phyloP scores from a whole-genome alignment of 2,888 invertebrate genomes.

The Aquatica leii region DNA sequence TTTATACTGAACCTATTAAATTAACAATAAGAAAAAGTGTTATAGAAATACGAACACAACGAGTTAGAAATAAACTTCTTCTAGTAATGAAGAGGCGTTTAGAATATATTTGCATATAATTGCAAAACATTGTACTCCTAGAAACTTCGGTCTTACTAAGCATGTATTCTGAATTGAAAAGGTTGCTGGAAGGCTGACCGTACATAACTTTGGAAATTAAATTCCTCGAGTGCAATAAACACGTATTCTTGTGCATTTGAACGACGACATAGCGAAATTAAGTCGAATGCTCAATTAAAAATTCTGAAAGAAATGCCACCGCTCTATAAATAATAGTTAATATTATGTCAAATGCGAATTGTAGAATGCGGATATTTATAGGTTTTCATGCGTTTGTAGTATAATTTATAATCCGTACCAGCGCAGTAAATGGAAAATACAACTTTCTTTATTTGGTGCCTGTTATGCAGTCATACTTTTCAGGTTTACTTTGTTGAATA shows the following conservation, averaged over 20 bases:
- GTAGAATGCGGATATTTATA: slow-evolving; percentile 7
- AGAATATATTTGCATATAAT: slow-evolving; percentile 24
- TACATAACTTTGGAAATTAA: slow-evolving; percentile 15
- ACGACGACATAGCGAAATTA: background rate
- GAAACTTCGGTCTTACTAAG: slow-evolving; percentile 17
- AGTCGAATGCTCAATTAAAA: background rate
- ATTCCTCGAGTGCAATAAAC: slow-evolving; percentile 9
- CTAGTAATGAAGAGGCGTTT: slow-evolving; percentile 8
- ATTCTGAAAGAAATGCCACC: too few relatives aligned
- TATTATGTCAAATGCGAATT: background rate
- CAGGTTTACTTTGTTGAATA: too few relatives aligned
- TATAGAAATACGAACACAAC: too few relatives aligned
- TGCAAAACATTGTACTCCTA: slow-evolving; percentile 17
- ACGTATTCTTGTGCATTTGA: background rate
- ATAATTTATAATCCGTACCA: slow-evolving; percentile 18
- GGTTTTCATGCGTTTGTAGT: slow-evolving; percentile 10
- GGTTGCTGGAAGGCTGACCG: slow-evolving; percentile 14
- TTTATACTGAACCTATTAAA: too few relatives aligned
- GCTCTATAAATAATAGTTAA: too few relatives aligned
- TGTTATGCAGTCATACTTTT: slow-evolving; percentile 4
- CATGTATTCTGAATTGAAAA: slow-evolving; percentile 15
- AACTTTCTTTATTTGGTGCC: slow-evolving; percentile 25
- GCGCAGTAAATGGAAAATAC: slow-evolving; percentile 26
- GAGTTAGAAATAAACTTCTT: too few relatives aligned
- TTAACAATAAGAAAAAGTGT: too few relatives aligned